Evolutionary conservation across 2,888 invertebrate species (phyloP).

Genomic region (Tipula unca): DNA sequence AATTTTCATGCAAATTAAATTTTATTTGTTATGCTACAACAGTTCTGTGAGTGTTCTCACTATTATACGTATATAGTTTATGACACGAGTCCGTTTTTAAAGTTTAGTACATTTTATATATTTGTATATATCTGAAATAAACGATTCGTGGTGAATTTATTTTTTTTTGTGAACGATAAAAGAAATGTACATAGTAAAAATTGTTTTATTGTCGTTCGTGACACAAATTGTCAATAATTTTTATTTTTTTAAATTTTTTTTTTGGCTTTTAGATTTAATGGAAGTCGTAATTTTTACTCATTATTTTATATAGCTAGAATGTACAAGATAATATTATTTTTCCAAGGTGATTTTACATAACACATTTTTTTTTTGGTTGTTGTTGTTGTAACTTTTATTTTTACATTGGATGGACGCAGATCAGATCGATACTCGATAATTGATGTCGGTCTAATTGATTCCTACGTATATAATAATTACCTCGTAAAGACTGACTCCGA

Average conservation of each 20-base stretch:
- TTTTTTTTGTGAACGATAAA: not conserved
- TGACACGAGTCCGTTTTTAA: not conserved
- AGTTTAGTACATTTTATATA: not conserved
- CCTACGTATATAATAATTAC: not conserved
- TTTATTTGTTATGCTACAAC: too few species aligned
- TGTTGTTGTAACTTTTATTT: too few species aligned
- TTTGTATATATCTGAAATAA: not conserved
- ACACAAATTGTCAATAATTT: conserved; percentile 1
- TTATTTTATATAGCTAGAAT: not conserved
- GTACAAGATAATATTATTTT: not conserved
- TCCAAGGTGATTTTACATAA: not conserved
- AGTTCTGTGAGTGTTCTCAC: too few species aligned
- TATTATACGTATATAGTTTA: not conserved
- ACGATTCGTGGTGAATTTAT: not conserved
- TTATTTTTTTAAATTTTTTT: not conserved
- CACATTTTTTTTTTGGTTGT: not conserved
- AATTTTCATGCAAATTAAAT: too few species aligned
- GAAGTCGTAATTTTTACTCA: not conserved
- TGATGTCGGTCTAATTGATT: not conserved
- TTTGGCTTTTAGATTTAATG: conserved; percentile 14
- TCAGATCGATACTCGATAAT: not conserved
- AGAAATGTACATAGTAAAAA: not conserved
- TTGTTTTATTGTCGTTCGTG: not conserved
- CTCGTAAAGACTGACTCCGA: not conserved
- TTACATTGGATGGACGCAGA: not conserved